These are phyloP conservation scores for Tetragnatha montana DNA, from an alignment of 2,888 invertebrate genomes.

Conservation along the genomic window DNA sequence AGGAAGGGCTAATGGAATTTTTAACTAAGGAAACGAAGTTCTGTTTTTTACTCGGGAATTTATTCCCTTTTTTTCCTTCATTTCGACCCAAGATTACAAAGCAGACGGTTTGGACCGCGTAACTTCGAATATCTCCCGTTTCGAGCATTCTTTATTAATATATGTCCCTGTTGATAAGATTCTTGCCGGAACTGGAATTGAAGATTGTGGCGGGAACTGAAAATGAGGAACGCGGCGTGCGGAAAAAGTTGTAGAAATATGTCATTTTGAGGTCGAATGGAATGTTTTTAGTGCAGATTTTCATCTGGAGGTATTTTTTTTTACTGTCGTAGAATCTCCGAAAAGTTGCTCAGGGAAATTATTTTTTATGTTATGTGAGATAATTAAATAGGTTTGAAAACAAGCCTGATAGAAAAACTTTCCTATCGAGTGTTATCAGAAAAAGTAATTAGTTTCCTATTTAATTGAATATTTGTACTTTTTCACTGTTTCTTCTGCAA, in stretches of 20 bases:
- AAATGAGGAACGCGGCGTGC: not conserved
- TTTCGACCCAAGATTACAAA: slow-evolving; percentile 24
- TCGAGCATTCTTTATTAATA: slow-evolving; percentile 47
- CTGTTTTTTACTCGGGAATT: slow-evolving; percentile 11
- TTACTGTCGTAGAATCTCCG: not conserved
- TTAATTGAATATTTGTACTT: slow-evolving; percentile 11
- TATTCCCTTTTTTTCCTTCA: slow-evolving; percentile 1
- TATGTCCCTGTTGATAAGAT: slow-evolving; percentile 13
- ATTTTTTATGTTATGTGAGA: slow-evolving; percentile 42
- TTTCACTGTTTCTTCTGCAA: not conserved
- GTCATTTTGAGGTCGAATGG: not conserved
- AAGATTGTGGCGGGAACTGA: not conserved
- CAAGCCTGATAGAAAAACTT: not conserved
- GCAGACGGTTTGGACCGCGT: not conserved
- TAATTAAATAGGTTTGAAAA: slow-evolving; percentile 13
- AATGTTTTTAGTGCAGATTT: not conserved
- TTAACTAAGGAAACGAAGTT: slow-evolving; percentile 52
- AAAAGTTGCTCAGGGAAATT: slow-evolving; percentile 7
- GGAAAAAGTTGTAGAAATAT: not conserved
- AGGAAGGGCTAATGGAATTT: slow-evolving; percentile 67
- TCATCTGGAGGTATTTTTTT: not conserved
- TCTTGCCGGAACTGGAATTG: not conserved
- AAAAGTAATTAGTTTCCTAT: slow-evolving; percentile 47
- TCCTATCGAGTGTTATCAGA: not conserved
- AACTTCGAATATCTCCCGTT: not conserved